Percentiles rank a stretch among this genome's conserved stretches.
Evolutionary conservation across 2,113 vertebrate species (phyloP).

Genomic region (Microcebus griseorufus): DNA sequence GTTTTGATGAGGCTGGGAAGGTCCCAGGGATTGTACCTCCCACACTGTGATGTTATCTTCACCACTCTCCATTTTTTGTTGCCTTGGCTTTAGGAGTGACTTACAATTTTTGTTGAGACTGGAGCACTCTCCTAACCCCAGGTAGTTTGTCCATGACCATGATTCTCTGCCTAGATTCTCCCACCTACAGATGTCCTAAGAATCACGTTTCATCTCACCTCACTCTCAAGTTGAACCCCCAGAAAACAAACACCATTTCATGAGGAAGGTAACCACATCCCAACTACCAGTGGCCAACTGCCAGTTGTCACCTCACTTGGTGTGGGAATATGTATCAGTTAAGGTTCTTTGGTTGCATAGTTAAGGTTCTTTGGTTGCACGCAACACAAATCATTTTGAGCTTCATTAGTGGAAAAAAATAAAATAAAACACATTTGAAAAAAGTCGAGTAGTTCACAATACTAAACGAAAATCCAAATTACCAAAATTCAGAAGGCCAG

Average conservation of each 20-base stretch:
- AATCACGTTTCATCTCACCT: background rate
- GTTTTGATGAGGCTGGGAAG: background rate
- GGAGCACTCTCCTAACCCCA: background rate
- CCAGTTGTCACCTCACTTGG: background rate
- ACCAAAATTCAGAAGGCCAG: background rate
- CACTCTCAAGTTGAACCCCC: background rate
- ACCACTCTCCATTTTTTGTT: background rate
- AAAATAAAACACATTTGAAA: background rate
- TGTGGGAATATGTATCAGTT: background rate
- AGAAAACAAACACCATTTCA: background rate
- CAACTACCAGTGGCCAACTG: background rate
- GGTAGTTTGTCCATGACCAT: background rate
- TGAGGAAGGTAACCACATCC: background rate
- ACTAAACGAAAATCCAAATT: background rate
- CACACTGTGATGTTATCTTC: background rate
- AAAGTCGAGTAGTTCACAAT: background rate
- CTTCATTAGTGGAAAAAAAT: background rate
- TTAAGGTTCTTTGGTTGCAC: background rate
- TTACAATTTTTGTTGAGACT: conserved; percentile 15
- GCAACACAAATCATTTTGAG: background rate
- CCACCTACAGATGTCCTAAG: background rate
- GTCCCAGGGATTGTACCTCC: background rate
- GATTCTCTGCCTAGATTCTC: background rate
- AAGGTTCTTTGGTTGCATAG: background rate
- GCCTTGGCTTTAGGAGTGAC: background rate